These are phyloP conservation scores for Apotomis turbidana DNA, from an alignment of 2,888 invertebrate species.

Conservation along the genomic window DNA sequence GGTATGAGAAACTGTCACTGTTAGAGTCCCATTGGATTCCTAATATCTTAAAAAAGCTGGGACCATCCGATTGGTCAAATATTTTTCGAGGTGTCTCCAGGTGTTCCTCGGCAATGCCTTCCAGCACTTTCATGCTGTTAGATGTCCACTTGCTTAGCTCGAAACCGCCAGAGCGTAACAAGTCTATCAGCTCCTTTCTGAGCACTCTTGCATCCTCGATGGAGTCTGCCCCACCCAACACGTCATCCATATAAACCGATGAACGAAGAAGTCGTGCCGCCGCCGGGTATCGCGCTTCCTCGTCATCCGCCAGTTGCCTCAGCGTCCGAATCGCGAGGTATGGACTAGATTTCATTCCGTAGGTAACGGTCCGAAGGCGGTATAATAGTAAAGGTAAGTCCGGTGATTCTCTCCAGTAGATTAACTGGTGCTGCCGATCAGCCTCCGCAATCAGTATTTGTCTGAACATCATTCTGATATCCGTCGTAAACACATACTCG, in stretches of 20 bases:
- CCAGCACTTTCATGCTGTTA: neutral
- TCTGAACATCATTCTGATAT: conserved; percentile 18
- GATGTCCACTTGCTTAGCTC: conserved; percentile 1
- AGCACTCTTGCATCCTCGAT: neutral
- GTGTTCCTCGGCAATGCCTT: neutral
- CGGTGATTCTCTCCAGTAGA: conserved; percentile 13
- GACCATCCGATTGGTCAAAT: no score
- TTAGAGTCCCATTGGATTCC: no score
- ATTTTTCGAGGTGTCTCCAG: no score
- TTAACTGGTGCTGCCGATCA: conserved; percentile 1
- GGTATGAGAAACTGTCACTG: no score
- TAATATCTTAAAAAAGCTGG: no score
- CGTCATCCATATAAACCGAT: conserved; percentile 13
- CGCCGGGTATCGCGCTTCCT: conserved; percentile 5
- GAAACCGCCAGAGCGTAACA: neutral
- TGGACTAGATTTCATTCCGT: neutral
- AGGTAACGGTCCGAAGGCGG: neutral
- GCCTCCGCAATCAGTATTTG: neutral
- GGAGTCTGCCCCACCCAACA: conserved; percentile 7
- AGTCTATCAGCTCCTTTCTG: neutral
- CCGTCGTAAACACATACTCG: neutral
- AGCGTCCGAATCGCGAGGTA: conserved; percentile 6
- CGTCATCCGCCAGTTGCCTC: conserved; percentile 8
- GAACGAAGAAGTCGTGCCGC: neutral
- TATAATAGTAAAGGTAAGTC: neutral